Evolutionary conservation across 1,140 invertebrate genomes (phyloP), one percentile per base, ranked within the genome.

Genomic region (Calephelis virginiensis): DNA sequence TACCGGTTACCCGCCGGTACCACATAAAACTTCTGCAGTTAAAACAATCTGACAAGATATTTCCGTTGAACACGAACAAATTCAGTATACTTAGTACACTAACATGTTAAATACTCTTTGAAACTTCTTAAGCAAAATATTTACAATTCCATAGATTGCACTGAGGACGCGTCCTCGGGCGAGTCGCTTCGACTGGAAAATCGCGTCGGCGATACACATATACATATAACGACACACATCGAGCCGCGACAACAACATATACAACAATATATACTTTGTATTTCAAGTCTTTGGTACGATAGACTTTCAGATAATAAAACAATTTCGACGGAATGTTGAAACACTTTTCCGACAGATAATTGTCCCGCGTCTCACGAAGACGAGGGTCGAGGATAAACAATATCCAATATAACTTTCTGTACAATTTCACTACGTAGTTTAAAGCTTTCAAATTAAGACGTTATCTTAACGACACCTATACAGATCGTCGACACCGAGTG

Each of bases 361-460:
- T 11, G 47, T 50, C 12, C 13, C 56, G 64, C 11, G 10, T 17
- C 63, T 28, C 53, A 6, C 11, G 17, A 28, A 8, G 53, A 37
- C 53, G 53, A 56, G 17, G 12, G 50, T 56, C 53, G 53, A 14
- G 53, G 28, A 68, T 53, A 67, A 75, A 74, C 70, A 71, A 67
- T 77, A 74, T 80, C 72, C 77, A 77, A 68, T 73, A 76, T 67
- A 74, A 74, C 64, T 71, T 75, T 85, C 78, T 81, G 80, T 85
- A 84, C 82, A 85, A 76, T 75, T 76, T 74, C 53, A 76, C 83
- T 78, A 76, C 72, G 49, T 76, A 59, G 53, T 81, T 86, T 88
- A 86, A 88, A 86, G 83, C 83, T 86, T 82, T 88, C 80, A 83
- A 83, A 82, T 83, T 80, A 83, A 85, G 80, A 83, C 77, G 81